phyloP scores from a whole-genome alignment of 2,888 invertebrate species.

The Cephonodes hylas region DNA sequence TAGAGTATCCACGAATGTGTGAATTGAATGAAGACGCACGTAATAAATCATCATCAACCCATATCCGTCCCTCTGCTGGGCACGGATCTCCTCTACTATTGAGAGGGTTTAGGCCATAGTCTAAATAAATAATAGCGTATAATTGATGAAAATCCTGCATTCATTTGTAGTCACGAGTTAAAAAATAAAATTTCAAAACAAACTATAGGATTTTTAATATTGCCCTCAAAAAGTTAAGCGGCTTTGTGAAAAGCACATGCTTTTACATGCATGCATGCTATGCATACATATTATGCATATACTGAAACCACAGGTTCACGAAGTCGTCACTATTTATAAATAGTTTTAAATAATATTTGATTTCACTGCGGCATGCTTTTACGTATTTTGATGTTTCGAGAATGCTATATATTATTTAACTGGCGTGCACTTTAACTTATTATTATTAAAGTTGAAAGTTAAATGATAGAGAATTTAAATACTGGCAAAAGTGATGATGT shows the following conservation, averaged over 20 bases:
- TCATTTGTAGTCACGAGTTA: too few species aligned
- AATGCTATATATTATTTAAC: neutral
- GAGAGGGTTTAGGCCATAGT: too few species aligned
- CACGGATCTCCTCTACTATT: too few species aligned
- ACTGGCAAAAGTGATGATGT: constrained; percentile 18
- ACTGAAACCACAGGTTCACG: constrained; percentile 6
- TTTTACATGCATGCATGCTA: too few species aligned
- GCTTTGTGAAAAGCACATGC: too few species aligned
- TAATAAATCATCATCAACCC: neutral
- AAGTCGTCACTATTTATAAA: constrained; percentile 9
- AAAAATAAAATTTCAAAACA: too few species aligned
- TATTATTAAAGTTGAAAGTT: constrained; percentile 32
- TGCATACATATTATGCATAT: neutral
- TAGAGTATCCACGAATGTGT: neutral
- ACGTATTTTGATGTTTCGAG: neutral
- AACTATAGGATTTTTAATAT: too few species aligned
- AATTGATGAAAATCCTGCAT: too few species aligned
- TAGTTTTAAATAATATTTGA: constrained; percentile 7
- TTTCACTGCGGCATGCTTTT: neutral
- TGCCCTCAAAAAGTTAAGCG: too few species aligned
- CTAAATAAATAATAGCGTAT: too few species aligned
- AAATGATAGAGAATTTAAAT: neutral
- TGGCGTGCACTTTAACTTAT: neutral
- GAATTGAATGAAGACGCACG: neutral
- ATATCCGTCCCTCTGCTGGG: too few species aligned